Evolutionary conservation across 2,888 invertebrate genomes (phyloP).

Genomic region (Nycteola revayana): DNA sequence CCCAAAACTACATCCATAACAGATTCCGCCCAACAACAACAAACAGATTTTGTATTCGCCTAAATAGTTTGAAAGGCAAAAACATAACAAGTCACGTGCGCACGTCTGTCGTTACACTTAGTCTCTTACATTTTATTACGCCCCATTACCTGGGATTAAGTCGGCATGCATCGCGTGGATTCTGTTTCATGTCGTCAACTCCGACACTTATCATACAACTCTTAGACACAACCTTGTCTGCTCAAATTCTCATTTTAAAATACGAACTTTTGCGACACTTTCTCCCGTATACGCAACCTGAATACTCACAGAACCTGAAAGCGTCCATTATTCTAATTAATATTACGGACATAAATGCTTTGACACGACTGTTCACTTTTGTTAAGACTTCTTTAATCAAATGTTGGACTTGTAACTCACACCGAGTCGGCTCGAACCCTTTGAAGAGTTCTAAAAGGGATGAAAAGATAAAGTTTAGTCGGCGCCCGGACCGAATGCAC

Average conservation of each 20-base stretch:
- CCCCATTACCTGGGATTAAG: conserved; percentile 75
- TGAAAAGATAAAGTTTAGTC: conserved; percentile 30
- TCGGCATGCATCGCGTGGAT: conserved; percentile 63
- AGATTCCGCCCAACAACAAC: conserved; percentile 30
- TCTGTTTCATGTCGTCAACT: conserved; percentile 60
- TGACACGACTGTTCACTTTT: conserved; percentile 31
- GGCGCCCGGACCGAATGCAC: conserved; percentile 29
- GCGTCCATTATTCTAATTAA: conserved; percentile 46
- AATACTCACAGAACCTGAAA: conserved; percentile 39
- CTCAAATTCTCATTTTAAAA: conserved; percentile 49
- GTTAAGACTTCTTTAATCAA: conserved; percentile 30
- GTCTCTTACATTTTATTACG: conserved; percentile 78
- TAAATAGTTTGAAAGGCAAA: conserved; percentile 54
- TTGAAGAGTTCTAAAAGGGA: conserved; percentile 22
- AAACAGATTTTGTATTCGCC: conserved; percentile 56
- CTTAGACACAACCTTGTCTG: conserved; percentile 39
- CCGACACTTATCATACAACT: conserved; percentile 45
- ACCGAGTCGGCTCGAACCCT: conserved; percentile 10
- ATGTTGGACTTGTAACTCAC: conserved; percentile 21
- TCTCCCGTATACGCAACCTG: conserved; percentile 32
- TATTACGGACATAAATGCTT: conserved; percentile 30
- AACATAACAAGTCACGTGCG: conserved; percentile 74
- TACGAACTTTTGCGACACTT: conserved; percentile 33
- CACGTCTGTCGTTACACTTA: conserved; percentile 73
- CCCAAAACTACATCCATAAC: conserved; percentile 15